Evolutionary conservation across 2,888 invertebrate species (phyloP), one percentile per base, ranked within the genome.

Genomic region (Seira sanloemensis): DNA sequence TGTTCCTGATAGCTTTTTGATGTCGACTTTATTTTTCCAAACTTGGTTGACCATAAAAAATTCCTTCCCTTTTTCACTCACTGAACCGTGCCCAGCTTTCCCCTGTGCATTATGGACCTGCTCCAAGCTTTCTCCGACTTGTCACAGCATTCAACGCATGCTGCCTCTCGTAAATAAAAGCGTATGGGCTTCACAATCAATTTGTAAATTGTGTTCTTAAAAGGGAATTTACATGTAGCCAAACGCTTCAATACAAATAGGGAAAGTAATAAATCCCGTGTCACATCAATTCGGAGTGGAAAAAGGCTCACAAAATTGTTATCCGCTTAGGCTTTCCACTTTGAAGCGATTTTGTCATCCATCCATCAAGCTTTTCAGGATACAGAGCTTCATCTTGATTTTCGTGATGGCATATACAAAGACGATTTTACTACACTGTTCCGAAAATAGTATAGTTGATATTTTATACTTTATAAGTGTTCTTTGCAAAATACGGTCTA

Each of bases 1-100:
- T 88, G 88, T 86, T 88, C 84, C 78, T 86, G 86, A 88, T 88
- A 86, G 86, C 86, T 87, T 86, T 88, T 87, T 88, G 86, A 88
- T 88, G 86, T 85, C 85, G 78, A 86, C 85, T 88, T 86, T 86
- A 85, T 86, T 86, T 85, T 85, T 85, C 80, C 78, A 84, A 81
- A 84, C 78, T 86, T 81, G 86, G 88, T 82, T 88, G 86, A 88
- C 88, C 88, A 84, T 86, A 88, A 88, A 88, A 85, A n/a, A 79
- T 78, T 78, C 24, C 66, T 74, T 81, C 76, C 58, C 72, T 46
- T 66, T 72, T 46, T 66, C 67, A 65, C 78, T 74, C 25, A 69
- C 67, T 21, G 68, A 37, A 74, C 81, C 65, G 54, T 74, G 50
- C n/a, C 25, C 2, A 21, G n/a, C 69, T 62, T 23, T 25, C 37